A percentile compares a stretch with the other conserved stretches of the same genome.
phyloP scores from a whole-genome alignment of 2,888 invertebrate species.

The Nebria salina region DNA sequence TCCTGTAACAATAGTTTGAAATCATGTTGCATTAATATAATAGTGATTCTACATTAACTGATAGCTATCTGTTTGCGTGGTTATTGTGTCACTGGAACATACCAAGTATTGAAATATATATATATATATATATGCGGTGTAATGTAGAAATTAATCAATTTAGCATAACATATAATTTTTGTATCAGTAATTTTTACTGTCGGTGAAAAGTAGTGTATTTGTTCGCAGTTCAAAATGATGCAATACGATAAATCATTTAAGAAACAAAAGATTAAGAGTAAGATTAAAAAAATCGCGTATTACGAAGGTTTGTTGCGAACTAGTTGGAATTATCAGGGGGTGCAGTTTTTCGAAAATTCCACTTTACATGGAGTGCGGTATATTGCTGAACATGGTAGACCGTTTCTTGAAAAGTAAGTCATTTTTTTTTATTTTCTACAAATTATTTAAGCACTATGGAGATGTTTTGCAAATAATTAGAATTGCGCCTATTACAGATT shows the following conservation, averaged over 20 bases:
- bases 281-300: slow-evolving; percentile 48
- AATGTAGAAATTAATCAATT: background rate
- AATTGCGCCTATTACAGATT: slow-evolving; percentile 64
- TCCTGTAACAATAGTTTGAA: background rate
- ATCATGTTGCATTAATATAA: background rate
- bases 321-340: slow-evolving; percentile 76
- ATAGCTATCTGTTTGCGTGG: background rate
- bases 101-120: background rate
- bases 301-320: slow-evolving; percentile 62
- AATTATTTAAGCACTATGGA: background rate
- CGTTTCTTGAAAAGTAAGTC: slow-evolving; percentile 79
- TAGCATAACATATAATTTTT: background rate
- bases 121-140: too few species aligned
- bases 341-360: slow-evolving; percentile 79
- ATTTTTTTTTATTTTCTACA: background rate
- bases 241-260: background rate
- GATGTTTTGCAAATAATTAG: background rate
- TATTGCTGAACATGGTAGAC: slow-evolving; percentile 78
- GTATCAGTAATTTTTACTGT: background rate
- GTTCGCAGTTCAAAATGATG: background rate
- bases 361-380: slow-evolving; percentile 83
- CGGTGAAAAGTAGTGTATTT: background rate
- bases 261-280: slow-evolving; percentile 52
- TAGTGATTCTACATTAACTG: background rate
- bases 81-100: background rate